Evolutionary conservation across 1,140 invertebrate genomes (phyloP).

Genomic region (Eurosta solidaginis): DNA sequence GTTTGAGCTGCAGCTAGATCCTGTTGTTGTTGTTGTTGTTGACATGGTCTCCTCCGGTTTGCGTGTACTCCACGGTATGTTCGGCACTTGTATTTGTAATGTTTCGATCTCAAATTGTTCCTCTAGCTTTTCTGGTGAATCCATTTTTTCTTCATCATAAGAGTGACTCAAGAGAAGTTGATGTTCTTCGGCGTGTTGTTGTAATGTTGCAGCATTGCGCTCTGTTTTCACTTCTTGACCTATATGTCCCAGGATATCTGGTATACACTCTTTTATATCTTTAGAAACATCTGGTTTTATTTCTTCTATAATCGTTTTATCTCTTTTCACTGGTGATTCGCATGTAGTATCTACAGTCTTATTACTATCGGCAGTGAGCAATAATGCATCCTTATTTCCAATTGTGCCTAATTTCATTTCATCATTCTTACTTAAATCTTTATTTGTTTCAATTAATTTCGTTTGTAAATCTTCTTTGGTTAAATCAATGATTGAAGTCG

Average conservation of each 20-base stretch:
- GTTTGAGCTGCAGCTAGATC: slow-evolving; percentile 49
- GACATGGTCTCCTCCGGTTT: too few species aligned
- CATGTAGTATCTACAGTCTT: slow-evolving; percentile 48
- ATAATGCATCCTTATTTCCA: slow-evolving; percentile 13
- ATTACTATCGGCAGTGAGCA: slow-evolving; percentile 44
- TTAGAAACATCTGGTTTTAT: slow-evolving; percentile 51
- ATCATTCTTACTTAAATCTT: slow-evolving; percentile 35
- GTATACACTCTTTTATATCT: slow-evolving; percentile 53
- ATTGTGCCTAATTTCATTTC: neutral
- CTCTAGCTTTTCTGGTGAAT: slow-evolving; percentile 63
- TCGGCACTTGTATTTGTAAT: slow-evolving; percentile 63
- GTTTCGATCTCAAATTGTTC: slow-evolving; percentile 64
- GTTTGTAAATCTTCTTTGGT: slow-evolving; percentile 44
- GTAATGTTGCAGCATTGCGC: slow-evolving; percentile 31
- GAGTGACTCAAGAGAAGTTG: slow-evolving; percentile 25
- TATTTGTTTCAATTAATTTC: slow-evolving; percentile 37
- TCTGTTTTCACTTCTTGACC: slow-evolving; percentile 36
- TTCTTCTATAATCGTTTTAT: slow-evolving; percentile 28
- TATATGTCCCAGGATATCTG: slow-evolving; percentile 54
- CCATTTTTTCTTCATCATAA: slow-evolving; percentile 54
- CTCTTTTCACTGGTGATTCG: slow-evolving; percentile 34
- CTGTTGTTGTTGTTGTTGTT: slow-evolving; percentile 32
- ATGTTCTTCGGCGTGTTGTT: slow-evolving; percentile 12
- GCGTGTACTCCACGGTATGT: slow-evolving; percentile 67
- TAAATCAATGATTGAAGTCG: slow-evolving; percentile 47